Conservation (phyloP, 2,797 vertebrate genomes). For the Parauchenoglanis ngamensis region DNA sequence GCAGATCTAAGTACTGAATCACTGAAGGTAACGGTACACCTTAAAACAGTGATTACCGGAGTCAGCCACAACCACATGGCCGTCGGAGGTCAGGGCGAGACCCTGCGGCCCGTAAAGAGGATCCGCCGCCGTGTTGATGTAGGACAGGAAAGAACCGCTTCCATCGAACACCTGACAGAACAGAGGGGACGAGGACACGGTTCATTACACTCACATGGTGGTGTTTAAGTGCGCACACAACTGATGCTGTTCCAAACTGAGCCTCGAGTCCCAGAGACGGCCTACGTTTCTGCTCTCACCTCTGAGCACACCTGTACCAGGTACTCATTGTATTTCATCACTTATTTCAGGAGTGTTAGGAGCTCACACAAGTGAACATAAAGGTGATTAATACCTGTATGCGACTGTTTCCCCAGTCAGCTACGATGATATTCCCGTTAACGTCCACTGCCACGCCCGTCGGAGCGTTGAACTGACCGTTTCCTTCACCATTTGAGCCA, state of each 20-base stretch:
- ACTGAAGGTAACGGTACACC: constrained; percentile 97
- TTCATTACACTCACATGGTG: not conserved
- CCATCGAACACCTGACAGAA: constrained; percentile 91
- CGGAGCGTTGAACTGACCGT: constrained; percentile 97
- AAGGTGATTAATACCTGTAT: constrained; percentile 83
- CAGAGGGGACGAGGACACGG: not conserved
- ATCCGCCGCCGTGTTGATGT: constrained; percentile 98
- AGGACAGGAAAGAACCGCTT: constrained; percentile 94
- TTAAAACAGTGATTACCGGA: constrained; percentile 99
- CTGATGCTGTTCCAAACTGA: not conserved
- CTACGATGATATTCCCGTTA: constrained; percentile 96
- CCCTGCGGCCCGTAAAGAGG: constrained; percentile 97
- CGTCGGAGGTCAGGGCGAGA: constrained; percentile 92
- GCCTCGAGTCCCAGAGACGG: not conserved
- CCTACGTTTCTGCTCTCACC: not conserved
- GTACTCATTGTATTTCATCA: not conserved
- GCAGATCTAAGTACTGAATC: constrained; percentile 51
- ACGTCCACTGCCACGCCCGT: constrained; percentile 94
- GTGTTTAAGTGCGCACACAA: not conserved
- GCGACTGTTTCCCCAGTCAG: constrained; percentile 97
- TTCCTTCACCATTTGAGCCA: constrained; percentile 97
- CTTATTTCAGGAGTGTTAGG: not conserved
- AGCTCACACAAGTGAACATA: not conserved
- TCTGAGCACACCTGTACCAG: not conserved
- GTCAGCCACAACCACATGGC: constrained; percentile 97